These are phyloP conservation scores for Rhyacichthys aspro DNA, from an alignment of 2,797 vertebrate genomes.

Conservation along the genomic window DNA sequence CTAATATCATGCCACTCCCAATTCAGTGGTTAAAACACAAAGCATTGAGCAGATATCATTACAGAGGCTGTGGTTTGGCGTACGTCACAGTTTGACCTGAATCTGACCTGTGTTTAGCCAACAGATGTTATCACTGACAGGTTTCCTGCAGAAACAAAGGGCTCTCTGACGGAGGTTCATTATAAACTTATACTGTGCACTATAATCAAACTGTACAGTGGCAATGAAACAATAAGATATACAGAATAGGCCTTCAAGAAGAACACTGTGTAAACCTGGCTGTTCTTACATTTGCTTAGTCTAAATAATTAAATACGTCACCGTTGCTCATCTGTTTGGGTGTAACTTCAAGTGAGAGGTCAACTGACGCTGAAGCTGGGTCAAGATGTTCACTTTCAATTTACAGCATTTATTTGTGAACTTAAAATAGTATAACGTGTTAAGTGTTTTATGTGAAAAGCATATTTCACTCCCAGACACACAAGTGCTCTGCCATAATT, in stretches of 20 bases:
- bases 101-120: conserved; percentile 53
- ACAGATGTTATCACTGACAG: conserved; percentile 60
- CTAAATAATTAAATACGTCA: conserved; percentile 29
- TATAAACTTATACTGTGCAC: conserved; percentile 37
- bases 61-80: conserved; percentile 18
- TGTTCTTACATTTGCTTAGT: conserved; percentile 36
- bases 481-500: too few species aligned
- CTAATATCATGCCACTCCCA: conserved; percentile 28
- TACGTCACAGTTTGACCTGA: conserved; percentile 58
- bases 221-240: conserved; percentile 57
- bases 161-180: conserved; percentile 24
- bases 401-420: too few species aligned
- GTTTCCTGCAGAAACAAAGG: conserved; percentile 67
- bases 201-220: conserved; percentile 49
- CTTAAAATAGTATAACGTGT: too few species aligned
- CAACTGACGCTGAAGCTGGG: too few species aligned
- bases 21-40: conserved; percentile 39
- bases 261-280: conserved; percentile 28
- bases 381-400: too few species aligned
- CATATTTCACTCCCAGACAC: too few species aligned
- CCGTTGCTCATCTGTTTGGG: conserved; percentile 13
- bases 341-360: conserved; percentile 10
- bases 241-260: conserved; percentile 26
- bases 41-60: conserved; percentile 42
- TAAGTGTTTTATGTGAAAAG: too few species aligned